Base-by-base conservation (phyloP, 2,113 vertebrate genomes). In the Heterocephalus glaber region DNA sequence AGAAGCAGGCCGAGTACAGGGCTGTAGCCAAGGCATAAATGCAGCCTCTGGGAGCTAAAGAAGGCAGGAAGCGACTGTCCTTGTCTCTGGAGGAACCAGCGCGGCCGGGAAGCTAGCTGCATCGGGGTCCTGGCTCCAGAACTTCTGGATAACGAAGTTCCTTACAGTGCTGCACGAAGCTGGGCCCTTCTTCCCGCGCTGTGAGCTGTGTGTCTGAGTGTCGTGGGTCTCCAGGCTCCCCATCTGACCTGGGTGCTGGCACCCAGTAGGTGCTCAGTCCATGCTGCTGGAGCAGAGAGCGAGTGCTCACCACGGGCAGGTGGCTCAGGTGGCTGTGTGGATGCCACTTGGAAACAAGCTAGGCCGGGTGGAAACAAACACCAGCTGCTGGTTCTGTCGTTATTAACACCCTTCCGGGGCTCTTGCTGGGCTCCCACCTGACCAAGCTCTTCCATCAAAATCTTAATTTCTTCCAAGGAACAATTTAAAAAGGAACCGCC, bases 321-420 rank as follows among this genome's bases (percentile, higher is more conserved):
- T 0, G 8, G 19, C 9, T 11, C 54, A 1, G 0, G 1, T 2
- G 41, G 20, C 0, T 47, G 38, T 14, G 8, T 0, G 2, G 54
- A 88, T 52, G 28, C 1, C 28, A 2, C 54, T 0, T 1, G 60
- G 54, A 58, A 13, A 63, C 30, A 1, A 1, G 22, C 22, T 1
- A 30, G 56, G 17, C 7, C 14, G 66, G 66, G 30, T 66, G 20
- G 74, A 47, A 19, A 47, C 5, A 47, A 19, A 47, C 5, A 3
- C 13, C 0, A 28, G 26, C 2, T 3, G 8, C 12, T 2, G 1
- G 13, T 10, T 8, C 5, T 30, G 12, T 13, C 38, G 13, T 1
- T 0, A 30, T 17, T 26, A 20, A 63, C 0, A 9, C 1, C 49
- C 28, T 8, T 61, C 47, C 56, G 0, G 7, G 72, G 70, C 58